Conservation (phyloP, 2,797 vertebrate genomes). For the Thripadectes ignobilis region DNA sequence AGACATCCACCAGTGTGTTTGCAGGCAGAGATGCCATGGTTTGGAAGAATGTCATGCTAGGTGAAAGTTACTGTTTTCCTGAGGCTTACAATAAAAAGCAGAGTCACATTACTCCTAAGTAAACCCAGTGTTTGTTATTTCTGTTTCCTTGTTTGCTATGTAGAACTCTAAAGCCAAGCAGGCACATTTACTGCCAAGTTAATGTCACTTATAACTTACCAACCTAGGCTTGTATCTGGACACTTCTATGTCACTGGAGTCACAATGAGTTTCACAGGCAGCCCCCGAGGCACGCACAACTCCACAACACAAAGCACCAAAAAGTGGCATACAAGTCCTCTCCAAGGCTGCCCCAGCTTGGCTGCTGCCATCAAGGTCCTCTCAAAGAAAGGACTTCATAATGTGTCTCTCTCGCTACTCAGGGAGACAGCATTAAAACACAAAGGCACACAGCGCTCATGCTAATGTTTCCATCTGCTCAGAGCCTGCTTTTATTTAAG, state of each 20-base stretch:
- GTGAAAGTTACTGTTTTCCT: neutral
- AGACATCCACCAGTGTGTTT: neutral
- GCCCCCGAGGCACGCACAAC: neutral
- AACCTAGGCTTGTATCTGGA: neutral
- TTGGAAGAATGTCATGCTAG: neutral
- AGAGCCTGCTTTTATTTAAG: slow-evolving; percentile 19
- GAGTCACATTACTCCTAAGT: neutral
- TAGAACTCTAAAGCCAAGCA: neutral
- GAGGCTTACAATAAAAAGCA: neutral
- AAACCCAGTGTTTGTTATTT: neutral
- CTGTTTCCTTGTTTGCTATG: neutral
- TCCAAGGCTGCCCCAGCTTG: neutral
- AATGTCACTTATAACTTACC: neutral
- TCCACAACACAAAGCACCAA: neutral
- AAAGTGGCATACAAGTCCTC: neutral
- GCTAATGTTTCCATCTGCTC: slow-evolving; percentile 10
- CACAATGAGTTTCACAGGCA: neutral
- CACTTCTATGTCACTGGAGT: neutral
- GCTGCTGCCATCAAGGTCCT: neutral
- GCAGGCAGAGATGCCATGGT: neutral
- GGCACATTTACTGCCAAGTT: neutral
- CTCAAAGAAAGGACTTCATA: neutral
- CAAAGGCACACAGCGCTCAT: neutral
- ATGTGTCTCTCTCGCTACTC: neutral
- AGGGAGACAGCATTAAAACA: neutral